A percentile compares a stretch with the other conserved stretches of the same genome.
phyloP scores from a whole-genome alignment of 2,797 vertebrate species.

The Acipenser ruthenus region DNA sequence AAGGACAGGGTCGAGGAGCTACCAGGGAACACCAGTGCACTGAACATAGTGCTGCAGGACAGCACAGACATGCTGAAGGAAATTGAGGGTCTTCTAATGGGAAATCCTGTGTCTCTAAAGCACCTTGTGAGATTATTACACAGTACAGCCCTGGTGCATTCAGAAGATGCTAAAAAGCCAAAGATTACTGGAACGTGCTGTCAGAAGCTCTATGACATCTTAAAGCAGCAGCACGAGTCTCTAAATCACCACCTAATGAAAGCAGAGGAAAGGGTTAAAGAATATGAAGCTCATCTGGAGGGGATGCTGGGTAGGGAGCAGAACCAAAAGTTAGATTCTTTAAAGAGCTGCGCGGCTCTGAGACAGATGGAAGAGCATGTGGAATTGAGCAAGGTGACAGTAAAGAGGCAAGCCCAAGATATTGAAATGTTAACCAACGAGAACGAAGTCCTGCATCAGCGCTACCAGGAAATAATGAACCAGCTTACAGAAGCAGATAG shows the following conservation, averaged over 20 bases:
- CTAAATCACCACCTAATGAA: conserved; percentile 2
- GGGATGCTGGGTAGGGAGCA: conserved; percentile 2
- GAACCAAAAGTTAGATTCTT: background rate
- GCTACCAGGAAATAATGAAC: conserved; percentile 58
- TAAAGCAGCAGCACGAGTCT: conserved; percentile 9
- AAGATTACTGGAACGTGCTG: background rate
- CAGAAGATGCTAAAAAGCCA: too few relatives aligned
- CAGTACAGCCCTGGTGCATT: too few relatives aligned
- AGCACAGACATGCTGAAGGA: conserved; percentile 24
- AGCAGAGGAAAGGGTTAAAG: conserved; percentile 12
- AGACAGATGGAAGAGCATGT: conserved; percentile 15
- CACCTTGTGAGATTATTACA: conserved; percentile 14
- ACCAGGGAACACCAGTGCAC: conserved; percentile 6
- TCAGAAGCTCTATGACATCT: conserved; percentile 11
- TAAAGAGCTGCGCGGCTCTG: conserved; percentile 13
- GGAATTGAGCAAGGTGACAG: conserved; percentile 17
- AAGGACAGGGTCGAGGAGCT: background rate
- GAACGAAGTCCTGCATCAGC: conserved; percentile 48
- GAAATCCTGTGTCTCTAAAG: conserved; percentile 3
- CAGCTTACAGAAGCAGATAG: conserved; percentile 54
- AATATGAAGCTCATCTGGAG: conserved; percentile 15
- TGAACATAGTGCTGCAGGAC: conserved; percentile 32
- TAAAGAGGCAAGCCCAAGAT: conserved; percentile 33
- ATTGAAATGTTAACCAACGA: conserved; percentile 38
- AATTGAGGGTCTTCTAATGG: conserved; percentile 17